phyloP scores from a whole-genome alignment of 2,797 vertebrate species.

The Etheostoma perlongum region DNA sequence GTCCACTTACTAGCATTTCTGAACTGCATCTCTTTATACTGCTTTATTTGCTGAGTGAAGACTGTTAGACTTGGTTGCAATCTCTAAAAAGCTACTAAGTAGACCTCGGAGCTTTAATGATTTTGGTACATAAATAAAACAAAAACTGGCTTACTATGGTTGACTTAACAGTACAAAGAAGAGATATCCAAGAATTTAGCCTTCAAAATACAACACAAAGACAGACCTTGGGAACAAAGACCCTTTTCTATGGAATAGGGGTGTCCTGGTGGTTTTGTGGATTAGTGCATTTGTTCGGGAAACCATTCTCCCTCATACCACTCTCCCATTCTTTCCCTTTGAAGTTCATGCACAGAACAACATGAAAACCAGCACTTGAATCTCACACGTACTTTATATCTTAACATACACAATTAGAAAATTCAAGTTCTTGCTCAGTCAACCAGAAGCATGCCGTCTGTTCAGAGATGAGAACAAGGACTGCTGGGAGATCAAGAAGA shows the following conservation, averaged over 20 bases:
- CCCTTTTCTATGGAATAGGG: conserved; percentile 10
- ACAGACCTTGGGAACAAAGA: conserved; percentile 45
- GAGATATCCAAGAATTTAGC: conserved; percentile 51
- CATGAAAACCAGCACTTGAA: background rate
- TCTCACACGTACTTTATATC: background rate
- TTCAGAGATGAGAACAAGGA: conserved; percentile 6
- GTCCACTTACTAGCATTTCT: background rate
- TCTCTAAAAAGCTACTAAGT: background rate
- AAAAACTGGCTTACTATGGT: background rate
- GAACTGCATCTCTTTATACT: background rate
- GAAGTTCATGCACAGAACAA: conserved; percentile 9
- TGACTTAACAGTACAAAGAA: conserved; percentile 38
- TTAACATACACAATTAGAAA: conserved; percentile 6
- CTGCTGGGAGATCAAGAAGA: conserved; percentile 10
- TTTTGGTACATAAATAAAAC: conserved; percentile 5
- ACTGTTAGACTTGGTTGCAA: background rate
- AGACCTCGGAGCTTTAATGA: background rate
- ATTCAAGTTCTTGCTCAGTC: background rate
- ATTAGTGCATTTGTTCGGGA: conserved; percentile 34
- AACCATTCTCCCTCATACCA: conserved; percentile 18
- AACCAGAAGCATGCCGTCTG: background rate
- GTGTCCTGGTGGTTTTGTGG: conserved; percentile 31
- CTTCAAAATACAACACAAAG: conserved; percentile 36
- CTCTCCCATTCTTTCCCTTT: conserved; percentile 9
- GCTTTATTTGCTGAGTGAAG: background rate